These are phyloP conservation scores for Myotis lucifugus DNA, from an alignment of 2,113 vertebrate species.

Conservation along the genomic window DNA sequence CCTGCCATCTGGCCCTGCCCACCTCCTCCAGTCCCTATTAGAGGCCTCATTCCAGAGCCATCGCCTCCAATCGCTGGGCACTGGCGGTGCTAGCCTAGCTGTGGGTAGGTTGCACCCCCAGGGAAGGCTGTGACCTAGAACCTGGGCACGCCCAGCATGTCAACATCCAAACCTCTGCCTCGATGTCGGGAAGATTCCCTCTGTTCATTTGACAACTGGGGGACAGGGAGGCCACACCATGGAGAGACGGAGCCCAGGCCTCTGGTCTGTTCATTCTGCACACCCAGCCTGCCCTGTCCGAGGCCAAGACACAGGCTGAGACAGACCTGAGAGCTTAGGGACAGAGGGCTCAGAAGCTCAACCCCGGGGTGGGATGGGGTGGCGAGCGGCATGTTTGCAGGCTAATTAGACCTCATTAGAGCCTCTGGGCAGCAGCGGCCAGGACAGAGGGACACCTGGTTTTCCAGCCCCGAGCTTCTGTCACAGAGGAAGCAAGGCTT, in stretches of 20 bases:
- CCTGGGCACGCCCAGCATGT: accelerated
- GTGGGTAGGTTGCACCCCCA: background rate
- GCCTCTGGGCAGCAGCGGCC: background rate
- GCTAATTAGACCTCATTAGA: background rate
- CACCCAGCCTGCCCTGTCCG: background rate
- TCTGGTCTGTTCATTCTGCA: accelerated
- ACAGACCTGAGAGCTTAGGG: background rate
- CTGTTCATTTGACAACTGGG: accelerated
- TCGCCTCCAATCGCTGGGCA: background rate
- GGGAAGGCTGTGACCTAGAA: background rate
- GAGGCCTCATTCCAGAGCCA: background rate
- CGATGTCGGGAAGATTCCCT: background rate
- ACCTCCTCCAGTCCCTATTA: background rate
- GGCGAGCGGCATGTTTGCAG: background rate
- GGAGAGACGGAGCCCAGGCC: background rate
- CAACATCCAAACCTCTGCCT: background rate
- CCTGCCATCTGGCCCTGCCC: background rate
- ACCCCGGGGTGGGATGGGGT: background rate
- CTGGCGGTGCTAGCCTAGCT: background rate
- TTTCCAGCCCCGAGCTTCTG: background rate
- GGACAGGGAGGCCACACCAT: accelerated
- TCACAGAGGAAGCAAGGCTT: too few species aligned
- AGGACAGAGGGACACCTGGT: background rate
- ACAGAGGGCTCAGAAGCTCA: background rate
- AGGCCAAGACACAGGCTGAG: background rate